phyloP scores from a whole-genome alignment of 2,113 vertebrate species.

The Phalacrocorax aristotelis region DNA sequence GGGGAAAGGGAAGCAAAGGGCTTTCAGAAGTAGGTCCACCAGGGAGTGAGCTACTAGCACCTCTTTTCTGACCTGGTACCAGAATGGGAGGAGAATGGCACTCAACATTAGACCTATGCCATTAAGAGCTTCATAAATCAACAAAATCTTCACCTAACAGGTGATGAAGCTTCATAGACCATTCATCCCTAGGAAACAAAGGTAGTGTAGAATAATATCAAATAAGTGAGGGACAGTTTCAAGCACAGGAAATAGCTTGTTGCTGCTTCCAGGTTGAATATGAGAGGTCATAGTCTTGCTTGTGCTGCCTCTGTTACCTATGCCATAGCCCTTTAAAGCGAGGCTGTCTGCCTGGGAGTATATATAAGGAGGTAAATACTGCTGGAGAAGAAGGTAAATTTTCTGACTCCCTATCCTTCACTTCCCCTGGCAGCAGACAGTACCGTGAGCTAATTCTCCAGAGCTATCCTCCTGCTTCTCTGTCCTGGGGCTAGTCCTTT shows the following conservation, averaged over 20 bases:
- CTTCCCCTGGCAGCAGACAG: conserved; percentile 13
- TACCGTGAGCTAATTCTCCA: conserved; percentile 27
- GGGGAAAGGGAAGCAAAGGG: neutral
- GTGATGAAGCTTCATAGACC: neutral
- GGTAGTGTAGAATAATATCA: neutral
- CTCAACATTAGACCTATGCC: neutral
- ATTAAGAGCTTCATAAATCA: neutral
- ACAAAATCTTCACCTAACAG: neutral
- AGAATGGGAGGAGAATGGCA: neutral
- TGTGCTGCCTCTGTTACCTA: neutral
- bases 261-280: neutral
- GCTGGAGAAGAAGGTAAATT: neutral
- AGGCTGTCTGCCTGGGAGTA: neutral
- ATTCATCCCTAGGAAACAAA: neutral
- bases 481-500: neutral
- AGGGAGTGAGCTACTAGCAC: neutral
- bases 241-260: neutral
- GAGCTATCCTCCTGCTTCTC: neutral
- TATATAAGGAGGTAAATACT: neutral
- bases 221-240: neutral
- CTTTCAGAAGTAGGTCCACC: neutral
- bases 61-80: neutral
- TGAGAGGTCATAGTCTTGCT: neutral
- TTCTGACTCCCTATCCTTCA: conserved; percentile 7
- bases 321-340: neutral